These are phyloP conservation scores for Isotomurus palustris DNA, from an alignment of 2,888 invertebrate genomes.

Conservation along the genomic window DNA sequence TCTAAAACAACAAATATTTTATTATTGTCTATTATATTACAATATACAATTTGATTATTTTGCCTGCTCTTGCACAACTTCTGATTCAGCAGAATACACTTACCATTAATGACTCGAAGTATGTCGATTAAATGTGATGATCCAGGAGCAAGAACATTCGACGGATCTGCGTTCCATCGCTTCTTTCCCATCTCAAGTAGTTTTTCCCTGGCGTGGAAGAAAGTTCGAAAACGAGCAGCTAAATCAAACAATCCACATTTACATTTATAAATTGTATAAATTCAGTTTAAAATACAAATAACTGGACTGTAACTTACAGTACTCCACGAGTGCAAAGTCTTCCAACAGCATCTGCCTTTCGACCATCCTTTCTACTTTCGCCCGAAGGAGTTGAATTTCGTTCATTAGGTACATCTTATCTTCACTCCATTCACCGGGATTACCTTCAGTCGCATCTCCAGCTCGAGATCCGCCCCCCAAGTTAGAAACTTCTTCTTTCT, in stretches of 20 bases:
- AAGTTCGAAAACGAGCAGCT: background rate
- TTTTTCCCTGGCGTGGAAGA: background rate
- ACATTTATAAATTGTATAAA: background rate
- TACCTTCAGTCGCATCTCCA: no score
- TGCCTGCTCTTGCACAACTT: background rate
- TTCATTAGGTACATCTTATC: no score
- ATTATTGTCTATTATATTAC: background rate
- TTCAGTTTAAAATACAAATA: background rate
- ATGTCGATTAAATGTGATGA: background rate
- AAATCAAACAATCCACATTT: background rate
- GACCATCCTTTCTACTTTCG: background rate
- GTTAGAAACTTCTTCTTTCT: no score
- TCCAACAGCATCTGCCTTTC: background rate
- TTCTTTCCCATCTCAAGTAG: background rate
- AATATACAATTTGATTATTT: background rate
- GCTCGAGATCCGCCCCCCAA: no score
- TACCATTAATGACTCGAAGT: background rate
- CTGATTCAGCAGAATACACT: background rate
- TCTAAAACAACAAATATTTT: background rate
- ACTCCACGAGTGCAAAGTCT: background rate
- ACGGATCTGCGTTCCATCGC: background rate
- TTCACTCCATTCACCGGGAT: no score
- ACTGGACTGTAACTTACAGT: no score
- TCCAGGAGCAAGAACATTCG: background rate
- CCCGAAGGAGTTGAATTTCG: background rate